Evolutionary conservation across 2,113 vertebrate genomes (phyloP).

Genomic region (Festucalex cinctus): DNA sequence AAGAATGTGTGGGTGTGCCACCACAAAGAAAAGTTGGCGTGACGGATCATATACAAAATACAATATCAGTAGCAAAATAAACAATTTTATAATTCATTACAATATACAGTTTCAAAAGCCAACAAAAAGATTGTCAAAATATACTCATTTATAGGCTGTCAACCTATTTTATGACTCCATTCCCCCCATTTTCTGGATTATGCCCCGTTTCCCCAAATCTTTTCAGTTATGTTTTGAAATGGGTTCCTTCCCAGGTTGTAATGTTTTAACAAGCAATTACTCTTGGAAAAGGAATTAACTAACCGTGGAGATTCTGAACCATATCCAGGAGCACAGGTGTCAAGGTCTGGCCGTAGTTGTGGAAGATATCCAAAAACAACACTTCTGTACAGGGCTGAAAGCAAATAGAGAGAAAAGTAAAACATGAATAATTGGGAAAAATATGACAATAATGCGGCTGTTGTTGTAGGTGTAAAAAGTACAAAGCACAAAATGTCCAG

Average conservation of each 20-base stretch:
- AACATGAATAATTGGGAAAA: slow-evolving; percentile 8
- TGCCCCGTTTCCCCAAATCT: no score
- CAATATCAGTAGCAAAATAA: no score
- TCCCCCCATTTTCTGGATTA: not conserved
- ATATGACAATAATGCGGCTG: slow-evolving; percentile 3
- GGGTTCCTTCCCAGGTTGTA: no score
- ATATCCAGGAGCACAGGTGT: slow-evolving; percentile 93
- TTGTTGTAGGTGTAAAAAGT: no score
- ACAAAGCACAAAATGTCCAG: not conserved
- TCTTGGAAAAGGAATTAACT: slow-evolving; percentile 29
- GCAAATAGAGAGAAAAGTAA: slow-evolving; percentile 12
- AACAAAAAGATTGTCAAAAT: no score
- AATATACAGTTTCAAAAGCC: no score
- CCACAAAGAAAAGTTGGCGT: no score
- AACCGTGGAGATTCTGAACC: slow-evolving; percentile 91
- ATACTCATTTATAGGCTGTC: no score
- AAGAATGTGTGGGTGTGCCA: no score
- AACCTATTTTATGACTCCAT: no score
- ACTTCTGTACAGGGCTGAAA: slow-evolving; percentile 92
- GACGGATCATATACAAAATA: no score
- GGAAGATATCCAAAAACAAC: slow-evolving; percentile 97
- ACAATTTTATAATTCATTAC: no score
- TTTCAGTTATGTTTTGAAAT: not conserved
- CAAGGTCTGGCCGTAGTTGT: slow-evolving; percentile 93
- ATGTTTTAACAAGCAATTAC: not conserved